Evolutionary conservation across 2,113 vertebrate species (phyloP).

Genomic region (Podiceps cristatus): DNA sequence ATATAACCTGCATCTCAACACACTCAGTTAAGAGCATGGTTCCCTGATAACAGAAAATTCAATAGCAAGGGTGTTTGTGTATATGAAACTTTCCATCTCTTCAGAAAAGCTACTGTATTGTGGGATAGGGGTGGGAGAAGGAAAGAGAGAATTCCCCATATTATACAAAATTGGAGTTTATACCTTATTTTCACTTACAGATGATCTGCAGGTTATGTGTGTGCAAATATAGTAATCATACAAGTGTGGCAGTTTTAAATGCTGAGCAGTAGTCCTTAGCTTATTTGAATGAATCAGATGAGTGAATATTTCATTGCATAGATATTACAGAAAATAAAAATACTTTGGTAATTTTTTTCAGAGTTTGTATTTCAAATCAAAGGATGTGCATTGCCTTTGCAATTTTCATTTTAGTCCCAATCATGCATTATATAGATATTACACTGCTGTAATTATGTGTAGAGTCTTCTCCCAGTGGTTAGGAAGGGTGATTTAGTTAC

Average conservation of each 20-base stretch:
- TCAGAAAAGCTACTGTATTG: background rate
- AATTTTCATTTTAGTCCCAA: background rate
- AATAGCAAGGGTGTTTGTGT: background rate
- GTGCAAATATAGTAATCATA: background rate
- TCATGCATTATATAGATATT: background rate
- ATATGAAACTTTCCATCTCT: background rate
- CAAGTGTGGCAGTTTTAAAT: background rate
- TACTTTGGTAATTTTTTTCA: background rate
- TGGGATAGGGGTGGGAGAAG: background rate
- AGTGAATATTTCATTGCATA: background rate
- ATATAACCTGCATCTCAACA: background rate
- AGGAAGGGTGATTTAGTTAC: background rate
- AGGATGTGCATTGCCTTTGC: background rate
- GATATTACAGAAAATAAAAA: background rate
- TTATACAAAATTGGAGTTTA: background rate
- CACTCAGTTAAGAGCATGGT: background rate
- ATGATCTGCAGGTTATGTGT: conserved; percentile 17
- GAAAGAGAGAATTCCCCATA: background rate
- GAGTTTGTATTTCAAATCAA: background rate
- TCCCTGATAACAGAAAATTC: background rate
- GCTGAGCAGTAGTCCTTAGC: background rate
- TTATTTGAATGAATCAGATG: background rate
- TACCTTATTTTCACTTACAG: background rate
- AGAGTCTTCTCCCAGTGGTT: background rate
- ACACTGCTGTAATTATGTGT: background rate